Conservation (phyloP, 2,113 vertebrate species). For the Cichladusa arquata region DNA sequence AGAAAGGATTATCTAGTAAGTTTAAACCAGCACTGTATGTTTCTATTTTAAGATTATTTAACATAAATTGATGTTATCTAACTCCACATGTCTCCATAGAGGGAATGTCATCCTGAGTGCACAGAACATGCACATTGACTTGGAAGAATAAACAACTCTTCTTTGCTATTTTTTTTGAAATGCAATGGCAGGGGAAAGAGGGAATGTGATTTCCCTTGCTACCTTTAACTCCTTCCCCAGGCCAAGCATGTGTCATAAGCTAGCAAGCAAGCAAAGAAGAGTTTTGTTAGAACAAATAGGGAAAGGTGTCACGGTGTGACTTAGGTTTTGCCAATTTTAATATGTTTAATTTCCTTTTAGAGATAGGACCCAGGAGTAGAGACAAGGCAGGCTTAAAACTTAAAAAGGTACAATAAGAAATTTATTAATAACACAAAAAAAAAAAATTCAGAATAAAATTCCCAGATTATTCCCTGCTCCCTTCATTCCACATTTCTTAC, state of each 20-base stretch:
- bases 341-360: too few species aligned
- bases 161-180: not conserved
- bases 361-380: too few species aligned
- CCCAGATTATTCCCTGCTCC: too few species aligned
- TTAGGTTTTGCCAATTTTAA: too few species aligned
- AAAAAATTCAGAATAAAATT: too few species aligned
- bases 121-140: not conserved
- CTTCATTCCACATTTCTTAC: too few species aligned
- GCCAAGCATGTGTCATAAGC: not conserved
- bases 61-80: constrained; percentile 18
- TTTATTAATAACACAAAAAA: too few species aligned
- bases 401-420: too few species aligned
- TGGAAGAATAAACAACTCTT: not conserved
- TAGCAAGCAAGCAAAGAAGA: not conserved
- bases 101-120: not conserved
- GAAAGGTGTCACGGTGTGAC: too few species aligned
- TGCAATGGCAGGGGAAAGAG: not conserved
- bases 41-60: constrained; percentile 48
- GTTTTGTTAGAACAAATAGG: not conserved
- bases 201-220: not conserved
- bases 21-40: not conserved
- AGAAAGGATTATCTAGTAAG: not conserved
- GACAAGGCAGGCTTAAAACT: too few species aligned
- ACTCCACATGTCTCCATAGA: not conserved
- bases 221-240: not conserved